Percentiles rank a stretch among this genome's conserved stretches.
phyloP scores from a whole-genome alignment of 2,888 invertebrate species.

The Epinotia ramella region DNA sequence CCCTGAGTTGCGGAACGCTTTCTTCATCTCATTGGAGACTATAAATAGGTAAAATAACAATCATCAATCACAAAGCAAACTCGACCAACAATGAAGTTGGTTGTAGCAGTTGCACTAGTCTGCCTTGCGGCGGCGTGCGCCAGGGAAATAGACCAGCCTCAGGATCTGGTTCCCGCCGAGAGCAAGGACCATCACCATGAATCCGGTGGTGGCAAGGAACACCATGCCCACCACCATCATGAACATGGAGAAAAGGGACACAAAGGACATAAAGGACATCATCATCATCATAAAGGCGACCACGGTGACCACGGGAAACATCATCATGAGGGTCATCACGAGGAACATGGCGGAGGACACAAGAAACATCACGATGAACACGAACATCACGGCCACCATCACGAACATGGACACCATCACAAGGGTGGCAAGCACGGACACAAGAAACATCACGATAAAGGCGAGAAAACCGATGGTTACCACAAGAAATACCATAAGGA shows the following conservation, averaged over 20 bases:
- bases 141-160: slow-evolving; percentile 71
- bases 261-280: slow-evolving; percentile 80
- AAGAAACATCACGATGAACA: slow-evolving; percentile 79
- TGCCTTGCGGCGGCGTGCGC: slow-evolving; percentile 76
- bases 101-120: slow-evolving; percentile 69
- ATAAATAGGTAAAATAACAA: slow-evolving; percentile 72
- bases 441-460: slow-evolving; percentile 78
- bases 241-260: slow-evolving; percentile 76
- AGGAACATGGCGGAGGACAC: slow-evolving; percentile 76
- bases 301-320: slow-evolving; percentile 78
- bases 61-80: slow-evolving; percentile 60
- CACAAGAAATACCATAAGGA: slow-evolving; percentile 82
- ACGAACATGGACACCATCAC: slow-evolving; percentile 79
- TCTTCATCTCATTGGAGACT: slow-evolving; percentile 71
- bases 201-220: slow-evolving; percentile 76
- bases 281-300: slow-evolving; percentile 79
- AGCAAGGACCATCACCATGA: slow-evolving; percentile 73
- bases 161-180: slow-evolving; percentile 77
- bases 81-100: slow-evolving; percentile 73
- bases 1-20: slow-evolving; percentile 73
- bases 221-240: slow-evolving; percentile 77
- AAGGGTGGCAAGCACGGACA: slow-evolving; percentile 79
- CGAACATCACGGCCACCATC: slow-evolving; percentile 76
- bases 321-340: slow-evolving; percentile 75
- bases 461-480: slow-evolving; percentile 77